These are phyloP conservation scores for Sycophaga agraensis DNA, from an alignment of 1,140 invertebrate genomes.

Conservation along the genomic window DNA sequence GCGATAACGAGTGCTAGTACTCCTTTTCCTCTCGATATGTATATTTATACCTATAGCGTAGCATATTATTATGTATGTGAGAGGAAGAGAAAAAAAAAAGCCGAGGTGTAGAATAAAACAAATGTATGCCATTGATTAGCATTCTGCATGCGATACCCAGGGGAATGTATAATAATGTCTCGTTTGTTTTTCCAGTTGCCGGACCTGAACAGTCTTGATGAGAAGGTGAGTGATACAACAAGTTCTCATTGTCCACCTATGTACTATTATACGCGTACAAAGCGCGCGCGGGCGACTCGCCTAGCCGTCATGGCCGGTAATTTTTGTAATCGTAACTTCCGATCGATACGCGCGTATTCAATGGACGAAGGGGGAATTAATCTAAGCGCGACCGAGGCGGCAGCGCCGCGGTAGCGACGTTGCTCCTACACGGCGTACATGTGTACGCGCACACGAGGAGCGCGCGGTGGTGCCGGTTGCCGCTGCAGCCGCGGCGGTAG, in stretches of 20 bases:
- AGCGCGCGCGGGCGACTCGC: neutral
- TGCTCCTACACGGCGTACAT: no score
- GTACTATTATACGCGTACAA: no score
- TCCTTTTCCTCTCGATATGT: no score
- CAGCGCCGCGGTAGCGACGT: no score
- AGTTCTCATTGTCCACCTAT: neutral
- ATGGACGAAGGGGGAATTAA: slow-evolving; percentile 8
- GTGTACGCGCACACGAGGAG: no score
- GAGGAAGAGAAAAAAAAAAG: neutral
- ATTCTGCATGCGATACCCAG: neutral
- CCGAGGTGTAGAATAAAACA: neutral
- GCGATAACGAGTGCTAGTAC: no score
- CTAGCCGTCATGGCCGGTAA: neutral
- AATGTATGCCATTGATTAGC: slow-evolving; percentile 6
- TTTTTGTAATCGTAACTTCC: slow-evolving; percentile 14
- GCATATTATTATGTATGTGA: no score
- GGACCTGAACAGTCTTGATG: slow-evolving; percentile 48
- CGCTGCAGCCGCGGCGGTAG: no score
- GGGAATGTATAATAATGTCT: slow-evolving; percentile 24
- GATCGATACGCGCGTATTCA: slow-evolving; percentile 12
- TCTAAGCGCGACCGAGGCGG: slow-evolving; percentile 8
- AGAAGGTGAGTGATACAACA: slow-evolving; percentile 45
- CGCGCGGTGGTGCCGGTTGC: no score
- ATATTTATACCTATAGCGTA: no score
- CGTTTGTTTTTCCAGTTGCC: slow-evolving; percentile 50